Conservation (phyloP, 2,113 vertebrate species). For the Callospermophilus lateralis region DNA sequence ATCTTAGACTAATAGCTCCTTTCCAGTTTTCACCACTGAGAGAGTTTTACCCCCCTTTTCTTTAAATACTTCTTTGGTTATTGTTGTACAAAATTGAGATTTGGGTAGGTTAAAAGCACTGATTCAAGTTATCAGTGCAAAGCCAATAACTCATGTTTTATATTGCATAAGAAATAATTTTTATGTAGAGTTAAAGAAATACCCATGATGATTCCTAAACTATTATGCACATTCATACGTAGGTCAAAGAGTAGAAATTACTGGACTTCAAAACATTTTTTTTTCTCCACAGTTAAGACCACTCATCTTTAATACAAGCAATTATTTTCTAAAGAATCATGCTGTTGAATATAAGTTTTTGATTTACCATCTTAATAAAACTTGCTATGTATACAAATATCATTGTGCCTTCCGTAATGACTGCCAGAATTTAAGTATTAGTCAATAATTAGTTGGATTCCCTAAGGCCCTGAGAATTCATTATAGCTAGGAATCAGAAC, state of each 20-base stretch:
- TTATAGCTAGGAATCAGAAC: slow-evolving; percentile 1
- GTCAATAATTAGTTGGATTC: slow-evolving; percentile 43
- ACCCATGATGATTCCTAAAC: neutral
- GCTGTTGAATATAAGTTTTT: slow-evolving; percentile 33
- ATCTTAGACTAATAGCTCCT: neutral
- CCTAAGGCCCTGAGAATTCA: slow-evolving; percentile 27
- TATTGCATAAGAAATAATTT: neutral
- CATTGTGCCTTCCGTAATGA: neutral
- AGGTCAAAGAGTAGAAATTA: neutral
- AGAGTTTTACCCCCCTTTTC: neutral
- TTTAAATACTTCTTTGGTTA: neutral
- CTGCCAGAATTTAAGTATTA: slow-evolving; percentile 34
- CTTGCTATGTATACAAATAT: slow-evolving; percentile 26
- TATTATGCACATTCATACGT: neutral
- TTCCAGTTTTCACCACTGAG: neutral
- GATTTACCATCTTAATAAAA: slow-evolving; percentile 49
- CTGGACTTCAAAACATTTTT: neutral
- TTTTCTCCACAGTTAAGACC: neutral
- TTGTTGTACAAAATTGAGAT: neutral
- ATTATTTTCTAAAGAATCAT: slow-evolving; percentile 7
- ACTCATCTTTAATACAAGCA: slow-evolving; percentile 16
- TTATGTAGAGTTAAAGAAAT: slow-evolving; percentile 4
- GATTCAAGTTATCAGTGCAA: neutral
- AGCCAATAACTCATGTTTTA: neutral
- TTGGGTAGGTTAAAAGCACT: neutral